These are phyloP conservation scores for Lophotriccus pileatus DNA, from an alignment of 2,797 vertebrate genomes.

Conservation along the genomic window DNA sequence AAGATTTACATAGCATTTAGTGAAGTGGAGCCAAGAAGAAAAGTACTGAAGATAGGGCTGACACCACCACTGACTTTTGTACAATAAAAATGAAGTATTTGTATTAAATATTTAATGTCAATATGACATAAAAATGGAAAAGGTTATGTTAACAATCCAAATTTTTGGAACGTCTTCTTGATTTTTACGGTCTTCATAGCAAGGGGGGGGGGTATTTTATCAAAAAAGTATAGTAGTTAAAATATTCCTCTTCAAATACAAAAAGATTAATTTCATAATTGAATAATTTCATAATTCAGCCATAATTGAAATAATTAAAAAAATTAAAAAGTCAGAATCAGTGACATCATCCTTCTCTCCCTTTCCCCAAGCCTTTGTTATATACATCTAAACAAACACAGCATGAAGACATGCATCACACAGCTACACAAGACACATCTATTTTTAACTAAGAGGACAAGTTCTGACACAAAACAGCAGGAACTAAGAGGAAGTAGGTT, in stretches of 20 bases:
- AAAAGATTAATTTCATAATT: background rate
- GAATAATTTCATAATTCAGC: no score
- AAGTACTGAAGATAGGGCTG: background rate
- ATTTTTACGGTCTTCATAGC: background rate
- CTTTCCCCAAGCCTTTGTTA: background rate
- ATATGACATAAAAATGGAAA: background rate
- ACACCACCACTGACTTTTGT: background rate
- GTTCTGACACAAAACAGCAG: background rate
- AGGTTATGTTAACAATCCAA: background rate
- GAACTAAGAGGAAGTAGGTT: background rate
- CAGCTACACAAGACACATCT: background rate
- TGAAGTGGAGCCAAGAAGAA: background rate
- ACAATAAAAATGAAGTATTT: background rate
- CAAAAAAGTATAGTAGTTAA: background rate
- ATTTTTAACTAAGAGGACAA: background rate
- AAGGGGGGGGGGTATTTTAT: fast-evolving
- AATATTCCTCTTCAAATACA: background rate
- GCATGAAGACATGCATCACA: background rate
- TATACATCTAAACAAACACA: background rate
- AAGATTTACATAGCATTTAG: background rate
- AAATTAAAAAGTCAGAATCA: background rate
- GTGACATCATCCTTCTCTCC: background rate
- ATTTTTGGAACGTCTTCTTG: background rate
- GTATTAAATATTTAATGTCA: background rate
- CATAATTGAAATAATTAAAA: background rate